A percentile compares a stretch with the other conserved stretches of the same genome.
These are phyloP conservation scores for Otocyon megalotis DNA, from an alignment of 2,113 vertebrate genomes.

Conservation along the genomic window DNA sequence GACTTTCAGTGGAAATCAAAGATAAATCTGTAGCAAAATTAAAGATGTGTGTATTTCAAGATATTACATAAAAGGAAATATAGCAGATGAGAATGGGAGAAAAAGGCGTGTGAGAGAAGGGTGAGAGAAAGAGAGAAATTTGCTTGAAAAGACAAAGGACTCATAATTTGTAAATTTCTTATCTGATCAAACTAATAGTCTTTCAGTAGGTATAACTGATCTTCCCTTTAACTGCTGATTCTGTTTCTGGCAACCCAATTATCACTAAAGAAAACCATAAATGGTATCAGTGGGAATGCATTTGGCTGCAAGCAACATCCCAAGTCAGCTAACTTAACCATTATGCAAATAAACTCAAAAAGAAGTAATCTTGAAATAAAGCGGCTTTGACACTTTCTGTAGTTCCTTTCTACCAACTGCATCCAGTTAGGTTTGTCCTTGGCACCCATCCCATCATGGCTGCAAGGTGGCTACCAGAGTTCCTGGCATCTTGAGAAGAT, in stretches of 20 bases:
- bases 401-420: neutral
- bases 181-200: neutral
- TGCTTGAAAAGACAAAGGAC: neutral
- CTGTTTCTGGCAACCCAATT: neutral
- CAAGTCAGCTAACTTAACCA: neutral
- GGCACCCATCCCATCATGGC: neutral
- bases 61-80: neutral
- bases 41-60: neutral
- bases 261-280: neutral
- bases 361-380: neutral
- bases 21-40: neutral
- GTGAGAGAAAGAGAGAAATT: neutral
- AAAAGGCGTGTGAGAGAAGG: neutral
- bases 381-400: neutral
- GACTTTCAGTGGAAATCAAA: constrained; percentile 21
- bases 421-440: neutral
- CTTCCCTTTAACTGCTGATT: neutral
- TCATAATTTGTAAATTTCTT: neutral
- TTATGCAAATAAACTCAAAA: neutral
- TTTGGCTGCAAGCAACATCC: neutral
- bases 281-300: neutral
- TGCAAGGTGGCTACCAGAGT: neutral
- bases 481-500: neutral
- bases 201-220: neutral
- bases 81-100: neutral